A percentile compares a stretch with the other conserved stretches of the same genome.
Conservation (phyloP, 2,888 invertebrate genomes). For the Chrysodeixis includens region DNA sequence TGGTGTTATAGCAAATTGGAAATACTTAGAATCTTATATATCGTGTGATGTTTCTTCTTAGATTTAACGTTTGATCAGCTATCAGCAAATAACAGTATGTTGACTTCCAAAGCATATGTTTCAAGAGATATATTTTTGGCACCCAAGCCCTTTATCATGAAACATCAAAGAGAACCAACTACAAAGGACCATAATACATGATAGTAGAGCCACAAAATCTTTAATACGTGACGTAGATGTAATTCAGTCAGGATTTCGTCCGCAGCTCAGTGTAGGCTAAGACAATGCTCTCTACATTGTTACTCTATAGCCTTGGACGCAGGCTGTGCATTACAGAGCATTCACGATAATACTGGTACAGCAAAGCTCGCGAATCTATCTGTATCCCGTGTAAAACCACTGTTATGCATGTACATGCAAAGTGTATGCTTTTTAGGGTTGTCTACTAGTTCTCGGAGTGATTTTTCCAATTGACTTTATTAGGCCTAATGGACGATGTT, state of each 20-base stretch:
- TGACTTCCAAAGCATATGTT: too few relatives aligned
- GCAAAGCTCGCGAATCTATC: slow-evolving; percentile 30
- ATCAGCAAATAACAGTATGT: too few relatives aligned
- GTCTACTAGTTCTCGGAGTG: background rate
- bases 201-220: too few relatives aligned
- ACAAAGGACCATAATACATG: too few relatives aligned
- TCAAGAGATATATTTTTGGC: too few relatives aligned
- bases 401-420: slow-evolving; percentile 40
- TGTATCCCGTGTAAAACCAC: slow-evolving; percentile 44
- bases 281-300: slow-evolving; percentile 17
- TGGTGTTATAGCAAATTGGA: background rate
- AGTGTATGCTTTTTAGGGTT: slow-evolving; percentile 34
- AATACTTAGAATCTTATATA: too few relatives aligned
- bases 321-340: slow-evolving; percentile 20
- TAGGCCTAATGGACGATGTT: too few relatives aligned
- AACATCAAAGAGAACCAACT: too few relatives aligned
- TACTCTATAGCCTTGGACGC: background rate
- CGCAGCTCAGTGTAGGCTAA: slow-evolving; percentile 6
- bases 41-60: too few relatives aligned
- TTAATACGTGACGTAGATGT: background rate
- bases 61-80: too few relatives aligned
- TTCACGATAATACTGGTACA: slow-evolving; percentile 25
- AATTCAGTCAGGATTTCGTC: slow-evolving; percentile 5
- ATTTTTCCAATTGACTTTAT: background rate
- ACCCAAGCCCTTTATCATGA: too few relatives aligned